Base-by-base conservation (phyloP, 2,888 invertebrate species). In the Gnatocerus cornutus region DNA sequence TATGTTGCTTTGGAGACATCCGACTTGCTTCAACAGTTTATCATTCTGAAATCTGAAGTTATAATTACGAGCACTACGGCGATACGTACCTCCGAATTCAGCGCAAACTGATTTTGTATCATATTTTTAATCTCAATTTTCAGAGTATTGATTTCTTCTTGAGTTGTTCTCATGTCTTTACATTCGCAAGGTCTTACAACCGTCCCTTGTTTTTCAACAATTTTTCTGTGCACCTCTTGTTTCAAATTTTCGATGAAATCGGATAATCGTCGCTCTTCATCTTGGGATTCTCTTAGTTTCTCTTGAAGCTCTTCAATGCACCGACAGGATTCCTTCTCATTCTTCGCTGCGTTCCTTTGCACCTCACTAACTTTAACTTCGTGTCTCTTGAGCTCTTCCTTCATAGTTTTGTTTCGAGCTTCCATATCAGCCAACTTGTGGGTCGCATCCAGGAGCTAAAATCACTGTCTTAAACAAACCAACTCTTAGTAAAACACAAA, bases 111-210 rank as follows among this genome's bases (percentile, higher is more conserved):
- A 33, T 78, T 77, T 46, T 80, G 79, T 3, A 82, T 56, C 41
- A 82, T 45, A 8, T 70, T 74, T 55, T 79, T 79, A 41, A 83
- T 68, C 69, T 83, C 80, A 12, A 77, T 77, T 68, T 81, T 83
- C 52, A 85, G 71, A 41, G 55, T 58, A 16, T 70, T 67, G n/a
- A 81, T 76, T 72, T 84, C 82, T 53, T 82, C 79, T 67, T 82
- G 78, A 3, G 56, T 67, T 75, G 77, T 5, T 76, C 58, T 53
- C 77, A 77, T 63, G 62, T 76, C 10, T 71, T 50, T 68, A 73
- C 27, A 80, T 53, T 9, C 59, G 61, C 10, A 52, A 68, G 9
- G 78, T 55, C 72, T 81, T 27, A 27, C 3, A 7, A 39, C 3
- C 8, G 27, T 27, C 1, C 27, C 53, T 30, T 63, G 37, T 43